Percentiles rank a stretch among this genome's conserved stretches.
Evolutionary conservation across 1,140 invertebrate genomes (phyloP).

Genomic region (Sycophila sp.): DNA sequence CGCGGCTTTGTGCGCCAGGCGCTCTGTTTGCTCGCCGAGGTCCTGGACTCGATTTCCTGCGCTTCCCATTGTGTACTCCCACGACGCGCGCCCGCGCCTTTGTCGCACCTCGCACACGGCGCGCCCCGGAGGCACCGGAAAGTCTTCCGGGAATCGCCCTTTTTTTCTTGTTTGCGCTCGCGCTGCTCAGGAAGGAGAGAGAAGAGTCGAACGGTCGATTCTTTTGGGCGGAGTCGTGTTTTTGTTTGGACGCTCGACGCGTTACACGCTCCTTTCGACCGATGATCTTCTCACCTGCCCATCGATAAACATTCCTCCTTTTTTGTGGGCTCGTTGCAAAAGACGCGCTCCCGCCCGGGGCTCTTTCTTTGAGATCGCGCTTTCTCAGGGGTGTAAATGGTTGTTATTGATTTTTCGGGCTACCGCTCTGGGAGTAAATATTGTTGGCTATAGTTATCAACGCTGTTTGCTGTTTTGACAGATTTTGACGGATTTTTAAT

Average conservation of each 20-base stretch:
- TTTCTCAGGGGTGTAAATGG: not conserved
- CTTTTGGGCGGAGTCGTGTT: too few species aligned
- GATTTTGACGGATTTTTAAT: too few species aligned
- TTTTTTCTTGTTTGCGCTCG: not conserved
- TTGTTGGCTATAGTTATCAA: not conserved
- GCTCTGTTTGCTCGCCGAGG: slow-evolving; percentile 11
- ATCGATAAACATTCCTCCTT: slow-evolving; percentile 32
- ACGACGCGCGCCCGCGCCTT: slow-evolving; percentile 3
- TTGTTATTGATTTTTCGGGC: slow-evolving; percentile 4
- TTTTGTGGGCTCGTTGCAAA: not conserved
- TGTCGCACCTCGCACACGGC: too few species aligned
- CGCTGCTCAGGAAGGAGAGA: not conserved
- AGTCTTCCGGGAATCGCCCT: slow-evolving; percentile 35
- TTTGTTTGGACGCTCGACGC: slow-evolving; percentile 8
- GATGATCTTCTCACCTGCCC: slow-evolving; percentile 35
- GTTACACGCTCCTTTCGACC: slow-evolving; percentile 15
- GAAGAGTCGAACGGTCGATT: not conserved
- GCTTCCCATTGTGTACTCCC: not conserved
- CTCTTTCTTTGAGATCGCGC: not conserved
- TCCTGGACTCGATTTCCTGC: slow-evolving; percentile 33
- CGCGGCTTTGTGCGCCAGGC: slow-evolving; percentile 6
- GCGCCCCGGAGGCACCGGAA: slow-evolving; percentile 8
- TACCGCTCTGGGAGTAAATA: slow-evolving; percentile 3
- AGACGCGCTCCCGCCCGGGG: not conserved
- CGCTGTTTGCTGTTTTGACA: not conserved